Evolutionary conservation across 2,113 vertebrate species (phyloP).

Genomic region (Rostratula benghalensis): DNA sequence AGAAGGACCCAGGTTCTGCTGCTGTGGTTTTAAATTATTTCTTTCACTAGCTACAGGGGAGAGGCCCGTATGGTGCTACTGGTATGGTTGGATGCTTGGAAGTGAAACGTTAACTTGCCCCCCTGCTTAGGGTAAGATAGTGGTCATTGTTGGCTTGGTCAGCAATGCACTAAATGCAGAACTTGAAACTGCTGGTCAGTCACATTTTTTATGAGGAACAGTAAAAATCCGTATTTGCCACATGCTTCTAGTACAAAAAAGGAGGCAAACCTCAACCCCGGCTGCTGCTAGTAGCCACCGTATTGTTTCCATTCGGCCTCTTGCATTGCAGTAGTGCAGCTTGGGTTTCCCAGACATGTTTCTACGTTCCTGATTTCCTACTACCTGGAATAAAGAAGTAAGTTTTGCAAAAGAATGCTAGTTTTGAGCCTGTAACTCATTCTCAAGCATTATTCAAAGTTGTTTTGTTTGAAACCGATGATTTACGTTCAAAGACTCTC

Average conservation of each 20-base stretch:
- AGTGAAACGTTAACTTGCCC: background rate
- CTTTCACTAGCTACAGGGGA: background rate
- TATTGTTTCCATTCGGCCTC: slow-evolving; percentile 85
- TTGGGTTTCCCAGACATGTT: slow-evolving; percentile 78
- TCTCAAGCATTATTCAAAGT: background rate
- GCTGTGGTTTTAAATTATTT: background rate
- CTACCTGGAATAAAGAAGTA: background rate
- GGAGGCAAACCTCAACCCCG: slow-evolving; percentile 75
- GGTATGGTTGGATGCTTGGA: background rate
- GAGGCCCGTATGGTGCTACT: background rate
- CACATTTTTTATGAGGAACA: background rate
- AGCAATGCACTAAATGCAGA: background rate
- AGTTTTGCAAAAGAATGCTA: background rate
- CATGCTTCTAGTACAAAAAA: background rate
- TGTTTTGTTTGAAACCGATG: background rate
- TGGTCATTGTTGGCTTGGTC: background rate
- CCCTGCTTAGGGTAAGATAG: background rate
- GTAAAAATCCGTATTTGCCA: background rate
- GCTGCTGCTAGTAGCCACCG: slow-evolving; percentile 82
- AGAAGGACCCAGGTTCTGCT: background rate
- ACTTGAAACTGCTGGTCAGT: background rate
- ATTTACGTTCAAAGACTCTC: background rate
- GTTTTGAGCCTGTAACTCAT: background rate
- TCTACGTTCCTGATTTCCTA: background rate
- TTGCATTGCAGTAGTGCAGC: slow-evolving; percentile 78